Evolutionary conservation across 2,113 vertebrate species (phyloP), one percentile per base, ranked within the genome.

Genomic region (Platanista minor): DNA sequence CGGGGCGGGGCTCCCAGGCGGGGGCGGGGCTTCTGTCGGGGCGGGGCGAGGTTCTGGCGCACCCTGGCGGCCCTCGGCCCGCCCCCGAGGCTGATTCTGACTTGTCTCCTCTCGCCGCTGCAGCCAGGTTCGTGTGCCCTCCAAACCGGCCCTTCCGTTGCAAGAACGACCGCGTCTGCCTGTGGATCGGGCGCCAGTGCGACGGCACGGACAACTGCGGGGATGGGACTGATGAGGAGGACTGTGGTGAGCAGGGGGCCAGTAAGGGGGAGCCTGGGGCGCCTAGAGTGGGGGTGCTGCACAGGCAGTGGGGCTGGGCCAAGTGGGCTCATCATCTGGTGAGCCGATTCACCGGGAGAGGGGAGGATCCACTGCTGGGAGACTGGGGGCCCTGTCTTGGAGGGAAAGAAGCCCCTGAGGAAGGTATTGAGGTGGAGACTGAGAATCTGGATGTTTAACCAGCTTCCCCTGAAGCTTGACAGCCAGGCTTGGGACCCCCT

Each of bases 101-200:
- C 87, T 0, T 52, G 0, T 85, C 9, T 91, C 96, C 92, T 97
- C 93, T 97, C 86, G 59, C 97, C 52, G 39, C 92, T 8, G 59
- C 97, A 99, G 99, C 99, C 97, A 99, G 97, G 97, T 99, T 99
- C 98, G 98, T 99, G 98, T 99, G 99, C 98, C 99, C 99, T 54
- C 99, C 99, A 91, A 99, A 99, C 97, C 99, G 99, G 97, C 99
- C 98, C 64, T 99, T 99, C 99, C 99, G 99, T 69, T 99, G 99
- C 98, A 99, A 98, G 95, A 99, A 99, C 2, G 99, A 99, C 97
- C 99, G 99, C 0, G 99, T 99, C 1, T 99, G 99, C 98, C 98
- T 99, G 93, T 99, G 99, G 98, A 97, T 99, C 3, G 99, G 99
- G 77, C 99, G 99, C 86, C 99, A 99, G 72, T 99, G 99, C 1